Base-by-base conservation (phyloP, 2,113 vertebrate genomes). In the Myotis yumanensis region DNA sequence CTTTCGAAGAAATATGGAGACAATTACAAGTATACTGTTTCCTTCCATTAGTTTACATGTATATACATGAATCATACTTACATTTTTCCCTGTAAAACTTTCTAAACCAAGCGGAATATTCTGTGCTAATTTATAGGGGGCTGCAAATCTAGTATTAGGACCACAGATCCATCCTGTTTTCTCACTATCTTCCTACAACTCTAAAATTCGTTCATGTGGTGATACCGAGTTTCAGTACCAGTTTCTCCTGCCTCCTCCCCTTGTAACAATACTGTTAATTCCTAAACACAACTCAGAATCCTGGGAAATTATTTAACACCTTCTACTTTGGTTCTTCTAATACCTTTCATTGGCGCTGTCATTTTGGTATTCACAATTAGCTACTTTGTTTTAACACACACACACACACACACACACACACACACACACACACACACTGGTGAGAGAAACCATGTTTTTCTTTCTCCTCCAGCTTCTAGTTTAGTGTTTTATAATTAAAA, bases 1-100 rank as follows among this genome's bases (percentile, higher is more conserved):
- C 75, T 93, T 89, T 92, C 90, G 93, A 92, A 90, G 93, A 94
- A 96, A 66, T 83, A 64, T 0, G 10, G 91, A 79, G 64, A 76
- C 64, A 52, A 46, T 71, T 95, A 3, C 46, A 8, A 57, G 72
- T 94, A 57, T 84, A 48, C 80, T 52, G 11, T 91, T 96, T 93
- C 90, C 77, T 94, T 86, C 54, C 54, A 64, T n/a, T 91, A 62
- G n/a, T 86, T 96, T 86, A 59, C 80, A 89, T 75, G 68, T 40
- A 79, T 51, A 80, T 87, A 80, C 22, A 77, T 76, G 86, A 93
- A 82, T 95, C 79, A 72, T 59, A 28, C 40, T 93, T 94, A 94
- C 9, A 57, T 73, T 89, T 90, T 72, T 10, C n/a, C 69, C 76
- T 84, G 48, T 43, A 95, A 40, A 91, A 69, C 92, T 95, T 91